Percentiles rank a stretch among this genome's conserved stretches.
Evolutionary conservation across 37 sponge, comb jelly and placozoan genomes (phyloP).

Genomic region (Oopsacas minuta): DNA sequence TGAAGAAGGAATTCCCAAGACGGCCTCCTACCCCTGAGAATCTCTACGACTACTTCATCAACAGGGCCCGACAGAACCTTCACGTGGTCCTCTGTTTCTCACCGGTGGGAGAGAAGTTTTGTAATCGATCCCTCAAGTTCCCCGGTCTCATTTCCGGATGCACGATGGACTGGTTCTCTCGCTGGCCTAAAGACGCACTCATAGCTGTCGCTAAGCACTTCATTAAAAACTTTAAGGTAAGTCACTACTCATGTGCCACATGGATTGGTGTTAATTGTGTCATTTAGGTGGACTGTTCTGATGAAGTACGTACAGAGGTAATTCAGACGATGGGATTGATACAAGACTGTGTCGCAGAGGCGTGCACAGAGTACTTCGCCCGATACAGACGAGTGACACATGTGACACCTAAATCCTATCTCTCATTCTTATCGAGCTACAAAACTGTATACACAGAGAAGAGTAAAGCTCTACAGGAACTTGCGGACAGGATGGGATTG

Average conservation of each 20-base stretch:
- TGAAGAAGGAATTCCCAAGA: slow-evolving; percentile 92
- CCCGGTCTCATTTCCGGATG: slow-evolving; percentile 98
- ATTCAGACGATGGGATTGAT: slow-evolving; percentile 88
- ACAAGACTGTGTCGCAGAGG: slow-evolving; percentile 95
- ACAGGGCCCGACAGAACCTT: slow-evolving; percentile 82
- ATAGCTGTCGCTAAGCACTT: slow-evolving; percentile 96
- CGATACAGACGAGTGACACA: slow-evolving; percentile 86
- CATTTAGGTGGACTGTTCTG: slow-evolving; percentile 52
- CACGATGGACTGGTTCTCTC: slow-evolving; percentile 99
- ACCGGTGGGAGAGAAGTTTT: slow-evolving; percentile 98
- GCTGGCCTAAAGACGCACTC: slow-evolving; percentile 99
- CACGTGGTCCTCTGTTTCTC: slow-evolving; percentile 99
- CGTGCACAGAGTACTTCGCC: slow-evolving; percentile 87
- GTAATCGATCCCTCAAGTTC: slow-evolving; percentile 89
- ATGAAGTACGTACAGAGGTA: slow-evolving; percentile 69
- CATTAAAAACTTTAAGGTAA: slow-evolving; percentile 39
- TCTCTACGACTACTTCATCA: slow-evolving; percentile 92
- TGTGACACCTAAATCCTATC: slow-evolving; percentile 97
- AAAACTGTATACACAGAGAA: slow-evolving; percentile 75
- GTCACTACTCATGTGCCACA: no score
- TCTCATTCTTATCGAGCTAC: slow-evolving; percentile 89
- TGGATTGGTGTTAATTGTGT: not conserved
- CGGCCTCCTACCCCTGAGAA: slow-evolving; percentile 96
- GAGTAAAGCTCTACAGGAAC: slow-evolving; percentile 58
- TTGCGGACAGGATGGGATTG: slow-evolving; percentile 82